These are phyloP conservation scores for Stenolophus ochropezus DNA, from an alignment of 2,888 invertebrate genomes.

Conservation along the genomic window DNA sequence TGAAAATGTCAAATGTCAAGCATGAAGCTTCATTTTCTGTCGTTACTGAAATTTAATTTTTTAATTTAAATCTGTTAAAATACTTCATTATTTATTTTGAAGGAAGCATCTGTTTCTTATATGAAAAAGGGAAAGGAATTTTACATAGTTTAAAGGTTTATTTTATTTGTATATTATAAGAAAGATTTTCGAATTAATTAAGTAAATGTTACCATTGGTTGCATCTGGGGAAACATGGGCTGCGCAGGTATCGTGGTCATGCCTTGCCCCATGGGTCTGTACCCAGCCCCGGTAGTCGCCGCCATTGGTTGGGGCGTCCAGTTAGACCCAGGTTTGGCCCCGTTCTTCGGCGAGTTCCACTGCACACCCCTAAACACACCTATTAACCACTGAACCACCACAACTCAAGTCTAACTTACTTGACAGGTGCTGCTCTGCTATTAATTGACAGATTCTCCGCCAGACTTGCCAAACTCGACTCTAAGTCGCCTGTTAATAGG, in stretches of 20 bases:
- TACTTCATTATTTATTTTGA: too few relatives aligned
- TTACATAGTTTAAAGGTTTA: too few relatives aligned
- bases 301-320: conserved; percentile 94
- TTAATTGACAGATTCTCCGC: conserved; percentile 95
- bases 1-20: too few relatives aligned
- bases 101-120: too few relatives aligned
- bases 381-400: too few relatives aligned
- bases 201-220: conserved; percentile 68
- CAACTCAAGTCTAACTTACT: conserved; percentile 77
- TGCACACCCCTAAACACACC: conserved; percentile 83
- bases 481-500: conserved; percentile 93
- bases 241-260: conserved; percentile 64
- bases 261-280: conserved; percentile 83
- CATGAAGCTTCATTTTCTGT: too few relatives aligned
- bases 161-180: too few relatives aligned
- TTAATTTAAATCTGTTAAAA: too few relatives aligned
- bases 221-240: conserved; percentile 69
- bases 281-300: conserved; percentile 90
- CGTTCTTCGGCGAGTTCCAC: conserved; percentile 93
- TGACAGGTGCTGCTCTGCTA: conserved; percentile 80
- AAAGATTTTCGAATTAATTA: too few relatives aligned
- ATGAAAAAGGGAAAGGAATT: too few relatives aligned
- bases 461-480: conserved; percentile 93
- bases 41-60: too few relatives aligned
- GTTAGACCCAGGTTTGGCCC: conserved; percentile 83